Percentiles rank a stretch among this genome's conserved stretches.
Evolutionary conservation across 1,140 invertebrate species (phyloP).

Genomic region (Akabosia matsudoensis): DNA sequence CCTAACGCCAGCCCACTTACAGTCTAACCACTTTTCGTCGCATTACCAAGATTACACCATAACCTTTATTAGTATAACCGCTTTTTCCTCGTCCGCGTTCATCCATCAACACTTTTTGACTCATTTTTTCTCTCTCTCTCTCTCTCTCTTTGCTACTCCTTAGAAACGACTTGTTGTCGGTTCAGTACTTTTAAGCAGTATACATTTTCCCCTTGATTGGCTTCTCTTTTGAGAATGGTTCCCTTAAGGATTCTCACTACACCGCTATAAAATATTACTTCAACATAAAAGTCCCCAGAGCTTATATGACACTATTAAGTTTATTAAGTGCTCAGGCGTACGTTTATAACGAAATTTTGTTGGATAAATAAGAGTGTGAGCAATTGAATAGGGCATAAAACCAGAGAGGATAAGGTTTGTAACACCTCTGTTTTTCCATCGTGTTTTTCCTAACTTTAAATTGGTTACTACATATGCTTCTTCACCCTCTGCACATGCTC

Average conservation of each 20-base stretch:
- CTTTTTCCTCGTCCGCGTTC: constrained; percentile 6
- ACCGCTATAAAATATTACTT: neutral
- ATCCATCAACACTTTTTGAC: constrained; percentile 14
- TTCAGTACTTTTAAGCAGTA: constrained; percentile 3
- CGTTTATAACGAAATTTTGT: neutral
- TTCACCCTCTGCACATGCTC: neutral
- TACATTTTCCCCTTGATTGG: constrained; percentile 16
- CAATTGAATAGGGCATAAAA: neutral
- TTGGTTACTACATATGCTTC: neutral
- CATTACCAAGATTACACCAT: neutral
- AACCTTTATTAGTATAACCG: neutral
- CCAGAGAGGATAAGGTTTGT: neutral
- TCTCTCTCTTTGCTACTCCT: too few relatives aligned
- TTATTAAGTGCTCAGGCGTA: too few relatives aligned
- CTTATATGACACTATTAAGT: too few relatives aligned
- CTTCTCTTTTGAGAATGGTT: neutral
- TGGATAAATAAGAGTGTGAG: neutral
- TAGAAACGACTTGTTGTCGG: neutral
- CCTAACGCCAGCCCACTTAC: neutral
- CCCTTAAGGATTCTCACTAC: neutral
- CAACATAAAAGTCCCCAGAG: too few relatives aligned
- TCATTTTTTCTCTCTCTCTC: neutral
- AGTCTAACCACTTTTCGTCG: neutral
- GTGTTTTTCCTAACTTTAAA: neutral
- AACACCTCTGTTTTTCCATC: neutral